Base-by-base conservation (phyloP, 1,140 invertebrate species). In the Cecropterus lyciades region DNA sequence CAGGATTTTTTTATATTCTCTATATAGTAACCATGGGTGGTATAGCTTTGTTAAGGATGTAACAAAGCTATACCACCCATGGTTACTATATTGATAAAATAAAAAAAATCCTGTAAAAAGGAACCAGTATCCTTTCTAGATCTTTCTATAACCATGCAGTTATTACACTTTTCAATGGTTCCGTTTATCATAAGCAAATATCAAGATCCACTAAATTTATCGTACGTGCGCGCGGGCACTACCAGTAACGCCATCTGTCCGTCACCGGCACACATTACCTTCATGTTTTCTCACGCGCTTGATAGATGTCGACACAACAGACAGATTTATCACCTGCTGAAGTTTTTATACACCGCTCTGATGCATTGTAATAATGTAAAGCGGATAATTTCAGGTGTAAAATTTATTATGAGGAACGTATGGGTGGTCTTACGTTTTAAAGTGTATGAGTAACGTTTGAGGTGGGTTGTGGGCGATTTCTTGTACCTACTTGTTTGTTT, bases 281-380 rank as follows among this genome's bases (percentile, higher is more conserved):
- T 78, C 74, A 69, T 70, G 79, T 79, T 84, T 70, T 68, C 62
- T 70, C 37, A 62, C 62, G 37, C 45, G 53, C 68, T 53, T 78
- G 82, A 88, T 85, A 90, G 87, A 88, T 88, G 87, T 83, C 87
- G 82, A 79, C 79, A 80, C 77, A 60, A 76, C 30, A 64, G 77
- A 88, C 33, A 73, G 84, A 90, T 84, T 87, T 82, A 90, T 85
- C 15, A 57, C 27, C 40, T 65, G 78, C 33, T 51, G 85, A 89
- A 52, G 63, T 72, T 84, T 89, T 89, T 85, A 89, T 86, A 74
- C 57, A 63, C 56, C 66, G 67, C 27, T 72, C 78, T 77, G 72
- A 83, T 77, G 57, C 45, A 60, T 60, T 40, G 57, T 60, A 48
- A 60, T 52, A 46, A 33, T 27, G 27, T 60, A 60, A 48, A 59